Evolutionary conservation across 2,888 invertebrate genomes (phyloP), one percentile per base, ranked within the genome.

Genomic region (Physocephala rufipes): DNA sequence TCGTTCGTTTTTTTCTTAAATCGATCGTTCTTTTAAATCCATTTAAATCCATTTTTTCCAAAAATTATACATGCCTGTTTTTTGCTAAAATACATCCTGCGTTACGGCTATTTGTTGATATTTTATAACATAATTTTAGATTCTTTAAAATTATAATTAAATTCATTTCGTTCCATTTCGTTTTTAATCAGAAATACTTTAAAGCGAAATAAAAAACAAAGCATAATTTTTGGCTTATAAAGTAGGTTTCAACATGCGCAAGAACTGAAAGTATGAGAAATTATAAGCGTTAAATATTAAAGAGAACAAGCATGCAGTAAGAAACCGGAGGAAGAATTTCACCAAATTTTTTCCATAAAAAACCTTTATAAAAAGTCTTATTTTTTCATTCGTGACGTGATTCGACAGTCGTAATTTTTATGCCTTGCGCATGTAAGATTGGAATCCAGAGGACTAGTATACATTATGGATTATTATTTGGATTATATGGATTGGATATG

Each of bases 1-100:
- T 1, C 66, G 55, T 70, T 63, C 47, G 71, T 53, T 70, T 24
- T 71, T 62, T 51, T 64, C 66, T 36, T 7, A 4, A 36, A 7
- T 36, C 36, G 9, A 7, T 36, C 9, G 36, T 36, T 36, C 36
- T 4, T 36, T 36, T 36, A 36, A 36, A 4, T 36, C 5, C 9
- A 36, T 36, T 36, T 36, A 7, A 36, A 9, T 36, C 36, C 36
- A n/a, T n/a, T 36, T 36, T 36, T 36, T 36, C 36, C 36, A 36
- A 36, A 36, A 36, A 30, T 53, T 26, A 2, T 53, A 66, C 66
- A 36, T 66, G 9, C 30, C 47, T 24, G 58, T 58, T 58, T 58
- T 26, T 69, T 2, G 51, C 53, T 67, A 21, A 47, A 28, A 43
- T 30, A 43, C 7, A n/a, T 36, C 43, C n/a, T 62, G 5, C 24